Evolutionary conservation across 2,888 invertebrate species (phyloP).

Genomic region (Chrysolina americana): DNA sequence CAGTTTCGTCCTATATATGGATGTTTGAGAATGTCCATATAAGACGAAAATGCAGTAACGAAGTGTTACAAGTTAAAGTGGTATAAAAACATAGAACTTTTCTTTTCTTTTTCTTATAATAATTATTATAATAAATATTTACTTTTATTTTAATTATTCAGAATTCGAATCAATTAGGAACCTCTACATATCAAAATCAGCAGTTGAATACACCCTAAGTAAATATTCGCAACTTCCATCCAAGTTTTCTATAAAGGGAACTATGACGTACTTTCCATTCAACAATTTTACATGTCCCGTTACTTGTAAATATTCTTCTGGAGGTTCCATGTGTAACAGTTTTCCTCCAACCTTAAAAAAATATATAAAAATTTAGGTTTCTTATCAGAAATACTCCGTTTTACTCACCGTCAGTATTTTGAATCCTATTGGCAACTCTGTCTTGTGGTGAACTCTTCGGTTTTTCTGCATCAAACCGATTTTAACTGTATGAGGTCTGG

Average conservation of each 20-base stretch:
- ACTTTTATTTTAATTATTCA: neutral
- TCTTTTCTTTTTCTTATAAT: too few species aligned
- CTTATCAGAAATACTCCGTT: neutral
- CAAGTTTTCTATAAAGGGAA: constrained; percentile 96
- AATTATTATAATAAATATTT: too few species aligned
- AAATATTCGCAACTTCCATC: constrained; percentile 84
- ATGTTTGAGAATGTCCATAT: too few species aligned
- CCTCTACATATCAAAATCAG: constrained; percentile 82
- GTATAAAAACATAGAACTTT: too few species aligned
- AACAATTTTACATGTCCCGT: constrained; percentile 74
- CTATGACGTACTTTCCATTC: constrained; percentile 92
- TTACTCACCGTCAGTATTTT: constrained; percentile 85
- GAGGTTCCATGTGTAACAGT: neutral
- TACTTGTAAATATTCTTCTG: constrained; percentile 42
- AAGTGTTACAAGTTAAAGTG: too few species aligned
- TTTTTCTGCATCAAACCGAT: constrained; percentile 97
- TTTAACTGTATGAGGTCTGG: constrained; percentile 91
- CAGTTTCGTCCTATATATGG: too few species aligned
- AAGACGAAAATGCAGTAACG: too few species aligned
- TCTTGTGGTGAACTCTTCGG: constrained; percentile 80
- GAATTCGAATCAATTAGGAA: neutral
- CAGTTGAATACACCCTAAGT: constrained; percentile 93
- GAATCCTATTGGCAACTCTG: constrained; percentile 90
- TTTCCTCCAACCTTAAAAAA: neutral
- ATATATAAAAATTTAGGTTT: neutral